Percentiles rank a stretch among this genome's conserved stretches.
These are phyloP conservation scores for Notamacropus eugenii DNA, from an alignment of 2,797 vertebrate species.

Conservation along the genomic window DNA sequence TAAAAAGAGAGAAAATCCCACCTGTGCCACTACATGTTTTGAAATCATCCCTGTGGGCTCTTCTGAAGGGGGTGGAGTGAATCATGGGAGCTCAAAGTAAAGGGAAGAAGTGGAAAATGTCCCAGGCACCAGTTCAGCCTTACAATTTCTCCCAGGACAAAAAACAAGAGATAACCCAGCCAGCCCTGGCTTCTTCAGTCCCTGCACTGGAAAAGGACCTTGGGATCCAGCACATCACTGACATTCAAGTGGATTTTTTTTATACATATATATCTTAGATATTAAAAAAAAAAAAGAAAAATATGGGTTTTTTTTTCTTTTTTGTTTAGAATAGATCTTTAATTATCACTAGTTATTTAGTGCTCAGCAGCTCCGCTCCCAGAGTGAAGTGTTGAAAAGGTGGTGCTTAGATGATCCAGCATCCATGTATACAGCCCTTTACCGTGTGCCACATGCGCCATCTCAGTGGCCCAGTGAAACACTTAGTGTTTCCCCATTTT, in stretches of 20 bases:
- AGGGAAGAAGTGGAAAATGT: fast-evolving
- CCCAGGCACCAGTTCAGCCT: fast-evolving
- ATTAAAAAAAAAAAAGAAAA: conserved; percentile 62
- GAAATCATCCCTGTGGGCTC: conserved; percentile 42
- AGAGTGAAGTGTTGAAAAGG: conserved; percentile 27
- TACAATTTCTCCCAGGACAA: neutral
- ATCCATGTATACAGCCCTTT: neutral
- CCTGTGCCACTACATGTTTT: conserved; percentile 29
- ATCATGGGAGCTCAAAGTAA: neutral
- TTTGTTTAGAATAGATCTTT: conserved; percentile 74
- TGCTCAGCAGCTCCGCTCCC: conserved; percentile 48
- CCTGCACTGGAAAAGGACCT: conserved; percentile 78
- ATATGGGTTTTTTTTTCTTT: conserved; percentile 74
- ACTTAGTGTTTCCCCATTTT: neutral
- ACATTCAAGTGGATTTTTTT: conserved; percentile 30
- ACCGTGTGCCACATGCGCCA: neutral
- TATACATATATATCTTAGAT: conserved; percentile 73
- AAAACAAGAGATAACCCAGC: conserved; percentile 32
- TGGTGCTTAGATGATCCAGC: neutral
- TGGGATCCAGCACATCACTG: conserved; percentile 66
- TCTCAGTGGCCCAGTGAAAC: neutral
- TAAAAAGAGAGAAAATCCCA: conserved; percentile 20
- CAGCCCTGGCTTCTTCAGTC: conserved; percentile 63
- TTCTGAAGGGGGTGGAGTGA: conserved; percentile 33
- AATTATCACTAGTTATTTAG: conserved; percentile 16